Evolutionary conservation across 2,113 vertebrate species (phyloP), one percentile per base, ranked within the genome.

Genomic region (Athene noctua): DNA sequence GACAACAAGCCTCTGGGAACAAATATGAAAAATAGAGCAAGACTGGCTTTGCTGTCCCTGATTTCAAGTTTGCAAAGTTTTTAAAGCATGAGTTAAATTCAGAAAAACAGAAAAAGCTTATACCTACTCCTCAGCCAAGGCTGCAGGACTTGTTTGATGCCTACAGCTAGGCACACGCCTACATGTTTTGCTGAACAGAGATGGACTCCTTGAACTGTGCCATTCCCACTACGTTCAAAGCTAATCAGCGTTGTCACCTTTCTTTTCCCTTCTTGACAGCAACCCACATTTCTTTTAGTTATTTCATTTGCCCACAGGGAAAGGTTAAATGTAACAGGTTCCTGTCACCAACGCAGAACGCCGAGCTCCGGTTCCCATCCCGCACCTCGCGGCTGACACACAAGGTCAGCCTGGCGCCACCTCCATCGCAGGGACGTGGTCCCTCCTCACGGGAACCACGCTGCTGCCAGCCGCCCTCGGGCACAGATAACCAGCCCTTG

Each of bases 1-100:
- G 84, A 74, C 91, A 95, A 78, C n/a, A 82, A 82, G 61, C 34
- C 67, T 88, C 78, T 80, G 67, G 32, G 78, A 96, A 78, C 32
- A 83, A 91, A 59, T n/a, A 80, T 0, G 22, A 94, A 78, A 96
- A 92, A 70, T 22, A 62, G 51, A 96, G 42, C 74, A 96, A 86
- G 78, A 40, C 47, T 90, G 81, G 74, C 79, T 95, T 94, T 94
- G 71, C 63, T 92, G 66, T 77, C 81, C 63, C 79, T 42, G 58
- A 58, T 73, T 87, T 75, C 58, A 51, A 82, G 51, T 46, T 65
- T 0, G 0, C 15, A 25, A 85, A 80, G 80, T 38, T 92, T 86
- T 51, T 36, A 77, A 68, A 92, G n/a, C 78, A 40, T 46, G 26
- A 13, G 5, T 84, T 88, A 80, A 67, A 92, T 80, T 77, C 63